Base-by-base conservation (phyloP, 2,113 vertebrate species). In the Periophthalmus modestus region DNA sequence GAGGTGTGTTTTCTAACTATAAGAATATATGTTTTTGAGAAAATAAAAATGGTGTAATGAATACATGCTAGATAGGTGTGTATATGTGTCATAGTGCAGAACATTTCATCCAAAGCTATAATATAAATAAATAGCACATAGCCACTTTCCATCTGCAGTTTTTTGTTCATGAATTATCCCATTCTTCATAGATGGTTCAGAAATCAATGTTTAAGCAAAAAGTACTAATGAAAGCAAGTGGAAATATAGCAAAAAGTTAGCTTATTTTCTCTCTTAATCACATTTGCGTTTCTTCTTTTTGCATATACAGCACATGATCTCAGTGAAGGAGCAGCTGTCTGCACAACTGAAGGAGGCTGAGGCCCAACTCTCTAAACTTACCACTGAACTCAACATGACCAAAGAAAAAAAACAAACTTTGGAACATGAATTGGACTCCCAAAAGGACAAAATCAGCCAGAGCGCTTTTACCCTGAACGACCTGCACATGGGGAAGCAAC, bases 291-390 rank as follows among this genome's bases (percentile, higher is more conserved):
- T 55, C 34, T 36, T 62, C 69, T 85, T 78, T 68, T 93, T 80
- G 82, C 7, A 79, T 6, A 24, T 2, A 46, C 21, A 99, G 97
- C 96, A 96, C 74, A 78, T 99, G 91, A 95, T 98, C 92, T 90
- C 92, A 2, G 89, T 96, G 81, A 99, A 97, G 89, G 95, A 98
- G 69, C 95, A 96, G 79, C 92, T 98, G 47, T 92, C 93, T 5
- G 92, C 87, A 47, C 95, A 98, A 50, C 92, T 91, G 68, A 92
- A 82, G 46, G 94, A 97, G 79, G 86, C 90, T 0, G 95, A 97
- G 33, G 69, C 36, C 1, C 77, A 93, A 74, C 78, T 94, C 50
- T 82, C 71, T 33, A 84, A 89, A 65, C 82, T 96, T 58, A 92
- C 93, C 61, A 71, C 79, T 4, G 94, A 97, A 61, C 86, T 96